Base-by-base conservation (phyloP, 2,113 vertebrate genomes). In the Hippocampus barbouri region DNA sequence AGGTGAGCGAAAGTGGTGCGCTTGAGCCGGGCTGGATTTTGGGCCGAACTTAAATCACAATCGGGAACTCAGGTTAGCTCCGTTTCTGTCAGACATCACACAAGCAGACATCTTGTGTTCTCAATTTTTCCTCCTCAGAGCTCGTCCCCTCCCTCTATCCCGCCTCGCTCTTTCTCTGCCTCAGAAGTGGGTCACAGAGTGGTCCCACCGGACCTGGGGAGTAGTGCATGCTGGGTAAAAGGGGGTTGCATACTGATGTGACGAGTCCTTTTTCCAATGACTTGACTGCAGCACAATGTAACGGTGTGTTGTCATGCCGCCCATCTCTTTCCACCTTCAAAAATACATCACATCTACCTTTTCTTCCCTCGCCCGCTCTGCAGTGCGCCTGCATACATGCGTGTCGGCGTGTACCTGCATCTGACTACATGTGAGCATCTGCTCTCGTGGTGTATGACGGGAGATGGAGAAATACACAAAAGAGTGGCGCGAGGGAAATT, bases 111-210 rank as follows among this genome's bases (percentile, higher is more conserved):
- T 85, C 85, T 89, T 86, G 85, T 87, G 84, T 90, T 91, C 90
- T 88, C 85, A 85, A 82, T 89, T 87, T 87, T 88, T 87, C 84
- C 83, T 88, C 81, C 70, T 69, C 64, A 47, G 43, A 71, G 68
- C 83, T 85, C 77, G 76, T 88, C 83, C 74, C 84, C 84, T 82
- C 85, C 83, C 85, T 83, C 81, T 79, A 81, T 82, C 82, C 78
- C 70, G 72, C 82, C 85, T 84, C 80, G 70, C 75, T 79, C 80
- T 78, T 74, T 83, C 74, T 82, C 85, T 87, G 82, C 82, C 86
- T 91, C 88, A 91, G 89, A 93, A 92, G 87, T 92, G 92, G 92
- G 92, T 93, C 92, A 93, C 77, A 84, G 85, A 86, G 87, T 88
- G 92, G 91, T 92, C 92, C 92, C 92, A 88, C 84, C 82, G 90